Evolutionary conservation across 2,797 vertebrate genomes (phyloP), one percentile per base, ranked within the genome.

Genomic region (Corythornis leucogaster): DNA sequence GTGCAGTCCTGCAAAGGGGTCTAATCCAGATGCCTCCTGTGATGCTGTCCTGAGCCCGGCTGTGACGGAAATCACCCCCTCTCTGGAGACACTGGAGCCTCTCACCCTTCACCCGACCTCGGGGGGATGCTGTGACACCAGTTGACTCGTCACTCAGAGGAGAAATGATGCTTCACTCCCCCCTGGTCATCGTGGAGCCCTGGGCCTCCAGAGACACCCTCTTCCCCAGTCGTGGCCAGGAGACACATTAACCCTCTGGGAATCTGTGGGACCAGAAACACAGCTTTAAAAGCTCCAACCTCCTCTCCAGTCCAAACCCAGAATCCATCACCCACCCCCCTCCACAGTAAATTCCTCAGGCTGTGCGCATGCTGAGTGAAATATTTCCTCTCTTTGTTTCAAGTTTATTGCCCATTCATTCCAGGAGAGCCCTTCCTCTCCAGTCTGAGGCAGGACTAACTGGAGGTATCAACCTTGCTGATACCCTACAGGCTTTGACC

Each of bases 101-200:
- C 50, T 40, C 77, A 35, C 73, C 30, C 61, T 46, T 5, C 9
- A 11, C 19, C 58, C 0, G 4, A 25, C 50, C 78, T 53, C 55
- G 26, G 57, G 51, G 15, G 15, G 10, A 55, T 38, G 58, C 31
- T 31, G 64, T 74, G 77, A 31, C 46, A 42, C 16, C n/a, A 9
- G n/a, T 42, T 50, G 62, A 6, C 1, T 3, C 3, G 1, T 55
- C 35, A 13, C 54, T 42, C 42, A 35, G 54, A 31, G 57, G 51
- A 15, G 64, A 73, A 64, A 42, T 21, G 79, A 13, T 8, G 30
- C 50, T 76, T 13, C 3, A 0, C 13, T 53, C n/a, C 58, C 20
- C 16, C 28, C 20, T 8, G 2, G 31, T 6, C 53, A 20, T 18
- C 2, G 0, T 5, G 2, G 4, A 33, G 42, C 58, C 3, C 1